Conservation (phyloP, 2,113 vertebrate genomes). For the Thunnus maccoyii region DNA sequence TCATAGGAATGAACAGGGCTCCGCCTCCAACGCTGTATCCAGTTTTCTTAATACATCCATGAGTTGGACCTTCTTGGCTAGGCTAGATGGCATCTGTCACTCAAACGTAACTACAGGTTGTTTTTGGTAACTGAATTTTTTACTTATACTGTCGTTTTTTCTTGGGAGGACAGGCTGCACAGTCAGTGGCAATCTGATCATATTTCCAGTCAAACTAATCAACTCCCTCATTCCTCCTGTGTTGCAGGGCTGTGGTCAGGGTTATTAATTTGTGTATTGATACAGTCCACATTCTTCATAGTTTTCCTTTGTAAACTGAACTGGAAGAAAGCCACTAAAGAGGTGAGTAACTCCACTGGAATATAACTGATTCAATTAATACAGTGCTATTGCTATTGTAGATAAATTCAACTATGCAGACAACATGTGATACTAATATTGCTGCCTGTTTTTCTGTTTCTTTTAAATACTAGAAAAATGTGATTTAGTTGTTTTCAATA, state of each 20-base stretch:
- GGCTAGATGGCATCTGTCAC: too few species aligned
- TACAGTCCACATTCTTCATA: conserved; percentile 84
- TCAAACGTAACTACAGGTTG: too few species aligned
- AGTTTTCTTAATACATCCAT: too few species aligned
- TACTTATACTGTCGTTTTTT: too few species aligned
- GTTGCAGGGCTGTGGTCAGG: conserved; percentile 90
- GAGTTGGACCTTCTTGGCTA: too few species aligned
- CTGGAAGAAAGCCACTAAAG: conserved; percentile 88
- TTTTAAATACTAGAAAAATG: too few species aligned
- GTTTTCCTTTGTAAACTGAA: conserved; percentile 85
- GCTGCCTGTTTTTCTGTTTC: not conserved
- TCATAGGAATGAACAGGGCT: too few species aligned
- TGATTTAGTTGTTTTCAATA: conserved; percentile 19
- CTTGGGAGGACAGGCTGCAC: too few species aligned
- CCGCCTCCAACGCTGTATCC: too few species aligned
- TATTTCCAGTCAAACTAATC: conserved; percentile 1
- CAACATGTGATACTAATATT: too few species aligned
- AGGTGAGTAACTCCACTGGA: conserved; percentile 78
- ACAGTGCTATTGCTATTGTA: not conserved
- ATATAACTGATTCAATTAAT: not conserved
- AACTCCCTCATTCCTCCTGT: not conserved
- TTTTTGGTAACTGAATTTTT: too few species aligned
- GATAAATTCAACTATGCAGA: not conserved
- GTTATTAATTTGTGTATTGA: conserved; percentile 81
- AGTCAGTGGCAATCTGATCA: not conserved